Evolutionary conservation across 2,113 vertebrate species (phyloP).

Genomic region (Corythoichthys intestinalis): DNA sequence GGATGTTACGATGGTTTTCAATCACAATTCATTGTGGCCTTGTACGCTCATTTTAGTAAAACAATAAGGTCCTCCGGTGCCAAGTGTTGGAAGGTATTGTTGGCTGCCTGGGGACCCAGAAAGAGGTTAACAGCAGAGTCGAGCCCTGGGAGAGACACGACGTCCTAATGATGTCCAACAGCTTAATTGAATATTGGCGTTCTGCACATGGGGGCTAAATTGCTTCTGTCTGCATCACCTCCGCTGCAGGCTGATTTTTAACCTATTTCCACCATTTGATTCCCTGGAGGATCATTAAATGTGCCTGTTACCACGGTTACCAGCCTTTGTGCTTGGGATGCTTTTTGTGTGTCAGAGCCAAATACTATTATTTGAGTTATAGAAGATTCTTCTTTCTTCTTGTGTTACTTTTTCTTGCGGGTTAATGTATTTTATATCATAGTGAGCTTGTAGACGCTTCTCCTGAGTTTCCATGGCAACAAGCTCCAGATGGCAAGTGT

Average conservation of each 20-base stretch:
- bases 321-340: constrained; percentile 14
- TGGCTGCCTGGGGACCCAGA: constrained; percentile 25
- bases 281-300: constrained; percentile 30
- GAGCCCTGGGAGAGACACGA: constrained; percentile 47
- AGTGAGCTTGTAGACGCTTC: constrained; percentile 45
- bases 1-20: neutral
- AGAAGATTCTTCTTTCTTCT: constrained; percentile 11
- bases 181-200: constrained; percentile 75
- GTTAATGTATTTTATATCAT: constrained; percentile 34
- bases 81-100: constrained; percentile 12
- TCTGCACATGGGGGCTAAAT: constrained; percentile 55
- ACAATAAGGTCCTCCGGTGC: constrained; percentile 5
- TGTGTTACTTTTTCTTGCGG: neutral
- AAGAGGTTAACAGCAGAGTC: constrained; percentile 53
- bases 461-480: constrained; percentile 61
- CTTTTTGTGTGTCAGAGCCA: neutral
- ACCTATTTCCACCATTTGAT: constrained; percentile 39
- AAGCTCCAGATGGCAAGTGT: constrained; percentile 62
- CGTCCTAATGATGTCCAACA: constrained; percentile 60
- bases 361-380: constrained; percentile 11
- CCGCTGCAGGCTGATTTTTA: constrained; percentile 24
- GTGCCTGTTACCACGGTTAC: constrained; percentile 49
- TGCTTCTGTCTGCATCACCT: constrained; percentile 46
- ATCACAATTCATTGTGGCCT: constrained; percentile 1
- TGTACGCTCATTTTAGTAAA: neutral